phyloP scores from a whole-genome alignment of 1,140 invertebrate genomes.

The Cydia pomonella region DNA sequence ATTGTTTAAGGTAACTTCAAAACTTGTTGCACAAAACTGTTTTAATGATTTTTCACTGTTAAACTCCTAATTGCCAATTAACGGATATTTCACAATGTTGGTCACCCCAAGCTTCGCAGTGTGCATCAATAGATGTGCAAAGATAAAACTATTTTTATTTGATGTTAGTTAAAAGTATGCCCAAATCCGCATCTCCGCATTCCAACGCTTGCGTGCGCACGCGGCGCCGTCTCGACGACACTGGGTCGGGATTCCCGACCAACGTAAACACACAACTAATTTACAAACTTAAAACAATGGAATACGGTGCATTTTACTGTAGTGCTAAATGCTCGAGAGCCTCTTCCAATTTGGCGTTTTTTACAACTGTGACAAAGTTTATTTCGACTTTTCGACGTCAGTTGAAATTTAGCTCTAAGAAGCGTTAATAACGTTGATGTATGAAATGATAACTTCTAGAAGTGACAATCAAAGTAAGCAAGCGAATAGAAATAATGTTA shows the following conservation, averaged over 20 bases:
- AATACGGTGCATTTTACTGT: not conserved
- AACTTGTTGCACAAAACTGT: too few species aligned
- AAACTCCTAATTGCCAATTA: too few species aligned
- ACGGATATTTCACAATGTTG: too few species aligned
- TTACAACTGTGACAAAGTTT: slow-evolving; percentile 36
- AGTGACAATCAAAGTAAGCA: not conserved
- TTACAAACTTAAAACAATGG: not conserved
- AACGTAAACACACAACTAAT: not conserved
- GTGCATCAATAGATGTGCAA: not conserved
- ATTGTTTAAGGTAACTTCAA: too few species aligned
- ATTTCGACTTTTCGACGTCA: slow-evolving; percentile 41
- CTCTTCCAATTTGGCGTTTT: not conserved
- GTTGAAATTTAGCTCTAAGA: slow-evolving; percentile 49
- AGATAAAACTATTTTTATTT: not conserved
- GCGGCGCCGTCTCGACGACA: slow-evolving; percentile 40
- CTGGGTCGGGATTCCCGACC: slow-evolving; percentile 57
- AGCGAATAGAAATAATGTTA: too few species aligned
- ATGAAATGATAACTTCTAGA: not conserved
- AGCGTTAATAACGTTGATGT: not conserved
- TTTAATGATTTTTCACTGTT: too few species aligned
- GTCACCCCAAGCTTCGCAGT: too few species aligned
- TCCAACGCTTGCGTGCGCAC: slow-evolving; percentile 54
- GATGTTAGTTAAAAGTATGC: slow-evolving; percentile 54
- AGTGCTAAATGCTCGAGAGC: not conserved
- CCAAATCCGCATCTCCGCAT: slow-evolving; percentile 71